Base-by-base conservation (phyloP, 1,140 invertebrate species). In the Mylabris phalerata region DNA sequence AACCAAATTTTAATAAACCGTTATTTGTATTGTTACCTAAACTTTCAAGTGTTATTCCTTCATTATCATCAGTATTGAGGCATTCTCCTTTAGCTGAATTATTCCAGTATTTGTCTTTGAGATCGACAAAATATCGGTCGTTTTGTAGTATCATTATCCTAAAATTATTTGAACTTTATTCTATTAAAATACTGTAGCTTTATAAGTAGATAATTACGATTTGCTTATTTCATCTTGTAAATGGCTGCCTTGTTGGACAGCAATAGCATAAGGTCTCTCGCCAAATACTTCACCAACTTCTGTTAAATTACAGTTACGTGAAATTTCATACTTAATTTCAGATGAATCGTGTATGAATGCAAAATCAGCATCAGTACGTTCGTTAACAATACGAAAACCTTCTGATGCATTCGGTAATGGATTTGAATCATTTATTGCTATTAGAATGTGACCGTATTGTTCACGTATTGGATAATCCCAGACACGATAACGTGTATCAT, bases 381-480 rank as follows among this genome's bases (percentile, higher is more conserved):
- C 85, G 55, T 86, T 77, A 2, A 83, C 84, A 75, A 86, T 88
- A 60, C 77, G 72, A 66, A 92, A 91, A 0, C 90, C 92, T 59
- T 86, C 85, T n/a, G 77, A 69, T 1, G 83, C 81, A 52, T 79
- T 80, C 3, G 71, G 68, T 0, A 93, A 84, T 0, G 88, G 84
- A 65, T 83, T 82, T 1, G 88, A 88, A 60, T 85, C 83, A 50
- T 89, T 85, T 45, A 95, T 93, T 19, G 90, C 88, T 40, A 89
- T 75, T 32, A 93, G 75, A 61, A 95, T 93, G 62, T 92, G 89
- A 2, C 88, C 90, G 66, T 92, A 95, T 73, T 93, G 89, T 73
- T 94, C 90, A 63, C 89, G 87, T 45, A 95, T 90, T 1, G 92
- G 92, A 75, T 95, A 95, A 68, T 95, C 92, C 92, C 92, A 96